These are phyloP conservation scores for Corticium candelabrum DNA, from an alignment of 37 sponge, comb jelly and placozoan species.

Conservation along the genomic window DNA sequence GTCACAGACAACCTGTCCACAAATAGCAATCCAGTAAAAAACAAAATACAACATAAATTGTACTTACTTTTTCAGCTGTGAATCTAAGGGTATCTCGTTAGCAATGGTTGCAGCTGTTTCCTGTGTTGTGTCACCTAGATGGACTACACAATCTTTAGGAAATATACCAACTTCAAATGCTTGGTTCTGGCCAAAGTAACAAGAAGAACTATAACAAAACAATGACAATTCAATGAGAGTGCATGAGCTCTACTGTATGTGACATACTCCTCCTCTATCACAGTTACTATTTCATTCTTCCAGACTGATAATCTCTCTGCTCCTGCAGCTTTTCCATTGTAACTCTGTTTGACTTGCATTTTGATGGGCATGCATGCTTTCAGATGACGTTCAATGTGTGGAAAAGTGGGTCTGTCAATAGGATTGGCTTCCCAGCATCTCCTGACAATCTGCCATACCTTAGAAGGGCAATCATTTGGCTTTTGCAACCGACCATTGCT, in stretches of 20 bases:
- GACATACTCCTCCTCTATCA: neutral
- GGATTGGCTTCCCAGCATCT: neutral
- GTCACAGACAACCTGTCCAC: too few relatives aligned
- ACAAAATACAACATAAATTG: too few relatives aligned
- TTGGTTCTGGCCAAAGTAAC: neutral
- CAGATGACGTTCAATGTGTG: neutral
- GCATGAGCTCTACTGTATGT: neutral
- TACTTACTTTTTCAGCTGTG: too few relatives aligned
- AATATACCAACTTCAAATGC: neutral
- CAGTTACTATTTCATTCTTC: neutral
- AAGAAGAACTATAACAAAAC: neutral
- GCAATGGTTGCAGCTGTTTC: too few relatives aligned
- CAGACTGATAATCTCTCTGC: neutral
- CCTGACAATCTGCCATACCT: neutral
- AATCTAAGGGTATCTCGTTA: too few relatives aligned
- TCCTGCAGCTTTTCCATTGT: neutral
- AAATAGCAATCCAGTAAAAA: too few relatives aligned
- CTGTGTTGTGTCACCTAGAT: too few relatives aligned
- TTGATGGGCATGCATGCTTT: neutral
- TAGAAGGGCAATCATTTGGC: neutral
- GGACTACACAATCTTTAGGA: neutral
- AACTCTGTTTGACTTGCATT: neutral
- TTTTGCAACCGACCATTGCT: neutral
- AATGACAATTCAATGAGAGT: neutral
- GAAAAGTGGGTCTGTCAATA: neutral